Percentiles rank a stretch among this genome's conserved stretches.
phyloP scores from a whole-genome alignment of 2,113 vertebrate species.

The Herpetotheres cachinnans region DNA sequence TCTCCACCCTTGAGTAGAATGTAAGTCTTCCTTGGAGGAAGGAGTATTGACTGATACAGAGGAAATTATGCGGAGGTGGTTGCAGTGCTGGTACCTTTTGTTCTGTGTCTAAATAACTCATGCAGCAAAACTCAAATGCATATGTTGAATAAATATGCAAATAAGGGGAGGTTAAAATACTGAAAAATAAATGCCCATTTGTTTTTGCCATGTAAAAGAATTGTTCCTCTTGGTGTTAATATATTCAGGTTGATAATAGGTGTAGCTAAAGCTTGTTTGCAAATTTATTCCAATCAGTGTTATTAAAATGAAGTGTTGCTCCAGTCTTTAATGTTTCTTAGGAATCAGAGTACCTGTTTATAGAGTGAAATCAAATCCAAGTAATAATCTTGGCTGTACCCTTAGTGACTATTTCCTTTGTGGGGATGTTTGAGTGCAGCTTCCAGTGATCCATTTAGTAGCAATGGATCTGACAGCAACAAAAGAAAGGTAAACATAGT shows the following conservation, averaged over 20 bases:
- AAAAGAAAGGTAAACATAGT: neutral
- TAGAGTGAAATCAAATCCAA: neutral
- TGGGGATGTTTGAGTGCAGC: neutral
- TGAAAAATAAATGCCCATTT: neutral
- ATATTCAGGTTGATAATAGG: neutral
- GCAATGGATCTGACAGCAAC: neutral
- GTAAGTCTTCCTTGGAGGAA: neutral
- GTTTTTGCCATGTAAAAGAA: neutral
- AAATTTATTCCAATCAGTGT: conserved; percentile 9
- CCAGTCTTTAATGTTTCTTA: neutral
- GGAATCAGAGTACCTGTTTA: neutral
- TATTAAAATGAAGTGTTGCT: neutral
- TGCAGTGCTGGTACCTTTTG: neutral
- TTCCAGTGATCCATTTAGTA: neutral
- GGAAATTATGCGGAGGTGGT: neutral
- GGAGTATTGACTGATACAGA: neutral
- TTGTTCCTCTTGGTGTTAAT: neutral
- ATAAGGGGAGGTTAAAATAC: neutral
- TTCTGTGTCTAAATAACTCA: neutral
- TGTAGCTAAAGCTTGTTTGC: neutral
- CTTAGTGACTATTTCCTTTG: neutral
- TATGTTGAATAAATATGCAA: neutral
- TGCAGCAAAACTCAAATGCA: neutral
- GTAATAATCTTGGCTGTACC: conserved; percentile 18
- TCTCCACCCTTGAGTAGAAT: neutral